Evolutionary conservation across 2,888 invertebrate species (phyloP).

Genomic region (Erebia palarica): DNA sequence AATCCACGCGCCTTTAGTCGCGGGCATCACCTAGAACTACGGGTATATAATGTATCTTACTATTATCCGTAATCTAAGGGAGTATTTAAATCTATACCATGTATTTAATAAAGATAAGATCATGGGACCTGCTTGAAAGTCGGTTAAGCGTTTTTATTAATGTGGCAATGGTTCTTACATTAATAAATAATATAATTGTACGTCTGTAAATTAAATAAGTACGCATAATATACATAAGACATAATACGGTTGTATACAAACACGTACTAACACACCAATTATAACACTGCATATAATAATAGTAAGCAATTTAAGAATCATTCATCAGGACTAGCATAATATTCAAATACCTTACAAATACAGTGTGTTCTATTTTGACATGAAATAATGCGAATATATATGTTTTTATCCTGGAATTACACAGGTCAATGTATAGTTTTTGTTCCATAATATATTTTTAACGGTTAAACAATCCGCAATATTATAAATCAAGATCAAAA

Average conservation of each 20-base stretch:
- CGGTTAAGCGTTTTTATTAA: neutral
- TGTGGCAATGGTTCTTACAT: neutral
- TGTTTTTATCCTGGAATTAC: no score
- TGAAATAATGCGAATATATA: no score
- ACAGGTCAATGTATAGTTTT: no score
- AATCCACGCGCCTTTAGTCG: no score
- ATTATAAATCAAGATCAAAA: no score
- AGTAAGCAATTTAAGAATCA: constrained; percentile 30
- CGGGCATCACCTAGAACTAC: no score
- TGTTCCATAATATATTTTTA: no score
- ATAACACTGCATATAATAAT: constrained; percentile 13
- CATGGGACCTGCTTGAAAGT: neutral
- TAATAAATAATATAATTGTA: neutral
- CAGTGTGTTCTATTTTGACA: neutral
- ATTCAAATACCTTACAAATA: constrained; percentile 4
- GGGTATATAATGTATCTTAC: no score
- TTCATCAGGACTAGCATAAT: constrained; percentile 30
- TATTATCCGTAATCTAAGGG: no score
- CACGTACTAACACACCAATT: constrained; percentile 1
- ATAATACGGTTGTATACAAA: constrained; percentile 12
- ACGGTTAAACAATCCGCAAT: no score
- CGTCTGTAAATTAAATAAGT: neutral
- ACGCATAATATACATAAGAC: neutral
- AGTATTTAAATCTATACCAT: neutral
- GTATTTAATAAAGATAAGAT: neutral